Evolutionary conservation across 2,888 invertebrate species (phyloP), one percentile per base, ranked within the genome.

Genomic region (Pinctada fucata): DNA sequence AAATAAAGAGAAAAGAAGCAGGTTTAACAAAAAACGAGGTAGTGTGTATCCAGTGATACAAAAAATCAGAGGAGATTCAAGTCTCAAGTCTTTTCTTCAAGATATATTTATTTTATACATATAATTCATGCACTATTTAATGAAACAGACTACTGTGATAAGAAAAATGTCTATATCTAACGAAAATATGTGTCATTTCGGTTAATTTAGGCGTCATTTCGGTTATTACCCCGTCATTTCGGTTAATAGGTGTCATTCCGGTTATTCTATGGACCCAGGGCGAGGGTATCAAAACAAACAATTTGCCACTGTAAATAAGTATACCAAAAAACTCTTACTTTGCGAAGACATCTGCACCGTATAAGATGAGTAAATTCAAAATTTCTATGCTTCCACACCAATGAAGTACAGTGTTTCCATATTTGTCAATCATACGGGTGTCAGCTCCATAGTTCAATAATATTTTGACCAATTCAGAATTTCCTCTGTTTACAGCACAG

Each of bases 351-450:
- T 84, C 74, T 48, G 85, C 86, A n/a, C 88, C 88, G 78, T 79
- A 67, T 3, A 76, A 79, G 48, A 86, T 78, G 4, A 88, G 78
- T 3, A 78, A 64, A 45, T 86, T 82, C 3, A 86, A 70, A 3
- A 84, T 82, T 6, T 87, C 87, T 48, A 76, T 45, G 78, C 87
- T 84, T 31, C 88, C 88, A 78, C 87, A 86, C 82, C 83, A 87
- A 72, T 88, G 88, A 6, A 88, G 82, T 5, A 87, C 84, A 3
- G 87, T 86, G 73, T 88, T 88, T 3, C 87, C 86, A 51, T 83
- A 82, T 6, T 70, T 76, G 71, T 88, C 88, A 31, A 70, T 52
- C 8, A 78, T 72, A 5, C 70, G 81, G 1, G 80, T 84, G 63
- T 87, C 84, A 2, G 85, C 86, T 2, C 84, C 85, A 31, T 80